Percentiles rank a stretch among this genome's conserved stretches.
These are phyloP conservation scores for Zaprionus obscuricornis DNA, from an alignment of 2,888 invertebrate genomes.

Conservation along the genomic window DNA sequence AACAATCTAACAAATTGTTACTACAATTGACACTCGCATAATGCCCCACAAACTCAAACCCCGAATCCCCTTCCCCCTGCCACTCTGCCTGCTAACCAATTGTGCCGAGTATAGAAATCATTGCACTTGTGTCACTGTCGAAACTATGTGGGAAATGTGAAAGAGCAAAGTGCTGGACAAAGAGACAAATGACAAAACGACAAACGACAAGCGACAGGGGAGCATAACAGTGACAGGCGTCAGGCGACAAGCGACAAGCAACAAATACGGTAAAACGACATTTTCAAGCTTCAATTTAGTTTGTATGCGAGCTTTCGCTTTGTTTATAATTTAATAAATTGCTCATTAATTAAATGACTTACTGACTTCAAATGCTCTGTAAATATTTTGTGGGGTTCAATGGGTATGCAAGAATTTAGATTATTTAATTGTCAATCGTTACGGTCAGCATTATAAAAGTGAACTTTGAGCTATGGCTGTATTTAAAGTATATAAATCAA, in stretches of 20 bases:
- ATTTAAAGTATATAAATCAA: too few species aligned
- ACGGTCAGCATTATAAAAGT: too few species aligned
- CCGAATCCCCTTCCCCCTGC: background rate
- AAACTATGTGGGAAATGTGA: conserved; percentile 44
- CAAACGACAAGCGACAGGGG: too few species aligned
- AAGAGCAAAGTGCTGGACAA: conserved; percentile 33
- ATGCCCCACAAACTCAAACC: conserved; percentile 14
- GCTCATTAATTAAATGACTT: conserved; percentile 73
- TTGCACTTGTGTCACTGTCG: conserved; percentile 57
- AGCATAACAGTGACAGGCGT: too few species aligned
- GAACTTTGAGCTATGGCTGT: too few species aligned
- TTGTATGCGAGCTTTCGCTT: conserved; percentile 48
- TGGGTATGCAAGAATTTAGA: conserved; percentile 2
- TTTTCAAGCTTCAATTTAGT: conserved; percentile 54
- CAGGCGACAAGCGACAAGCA: too few species aligned
- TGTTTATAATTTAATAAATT: conserved; percentile 76
- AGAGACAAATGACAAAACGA: conserved; percentile 1
- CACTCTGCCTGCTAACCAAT: conserved; percentile 13
- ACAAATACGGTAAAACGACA: conserved; percentile 17
- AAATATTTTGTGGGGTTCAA: background rate
- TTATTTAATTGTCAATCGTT: too few species aligned
- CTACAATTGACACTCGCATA: conserved; percentile 63
- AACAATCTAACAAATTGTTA: conserved; percentile 70
- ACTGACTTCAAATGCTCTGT: conserved; percentile 28
- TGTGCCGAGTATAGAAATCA: conserved; percentile 58